These are phyloP conservation scores for Cairina moschata DNA, from an alignment of 2,113 vertebrate species.

Conservation along the genomic window DNA sequence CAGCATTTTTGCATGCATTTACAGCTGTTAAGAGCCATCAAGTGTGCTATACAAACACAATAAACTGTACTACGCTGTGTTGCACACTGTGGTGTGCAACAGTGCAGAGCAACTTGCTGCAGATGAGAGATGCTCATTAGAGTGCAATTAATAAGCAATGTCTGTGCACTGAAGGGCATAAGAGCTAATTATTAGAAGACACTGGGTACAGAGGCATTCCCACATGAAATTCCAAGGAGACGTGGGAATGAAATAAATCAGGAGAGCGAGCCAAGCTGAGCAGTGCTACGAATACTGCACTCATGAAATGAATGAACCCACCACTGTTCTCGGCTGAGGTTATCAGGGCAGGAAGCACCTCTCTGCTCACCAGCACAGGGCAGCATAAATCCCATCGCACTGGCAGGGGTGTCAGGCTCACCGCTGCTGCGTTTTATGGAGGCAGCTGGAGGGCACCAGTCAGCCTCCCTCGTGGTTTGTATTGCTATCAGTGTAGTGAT, in stretches of 20 bases:
- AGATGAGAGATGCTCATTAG: not conserved
- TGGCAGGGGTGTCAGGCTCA: not conserved
- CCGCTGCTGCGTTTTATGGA: rapidly evolving
- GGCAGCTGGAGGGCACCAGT: not conserved
- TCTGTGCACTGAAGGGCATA: not conserved
- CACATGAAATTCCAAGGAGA: not conserved
- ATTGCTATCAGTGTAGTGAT: not conserved
- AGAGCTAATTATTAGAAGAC: not conserved
- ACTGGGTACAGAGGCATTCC: rapidly evolving
- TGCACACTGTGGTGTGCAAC: not conserved
- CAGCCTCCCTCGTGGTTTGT: not conserved
- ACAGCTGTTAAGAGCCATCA: not conserved
- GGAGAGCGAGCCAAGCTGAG: not conserved
- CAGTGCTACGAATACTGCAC: not conserved
- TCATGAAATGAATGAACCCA: not conserved
- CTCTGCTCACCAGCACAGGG: not conserved
- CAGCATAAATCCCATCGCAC: no score
- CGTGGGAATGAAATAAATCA: not conserved
- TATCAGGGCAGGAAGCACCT: not conserved
- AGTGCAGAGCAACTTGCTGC: not conserved
- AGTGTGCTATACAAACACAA: not conserved
- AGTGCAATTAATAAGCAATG: not conserved
- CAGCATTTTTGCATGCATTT: not conserved
- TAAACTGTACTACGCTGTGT: not conserved
- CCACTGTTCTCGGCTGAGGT: not conserved